Evolutionary conservation across 1,140 invertebrate genomes (phyloP), one percentile per base, ranked within the genome.

Genomic region (Penaeus japonicus): DNA sequence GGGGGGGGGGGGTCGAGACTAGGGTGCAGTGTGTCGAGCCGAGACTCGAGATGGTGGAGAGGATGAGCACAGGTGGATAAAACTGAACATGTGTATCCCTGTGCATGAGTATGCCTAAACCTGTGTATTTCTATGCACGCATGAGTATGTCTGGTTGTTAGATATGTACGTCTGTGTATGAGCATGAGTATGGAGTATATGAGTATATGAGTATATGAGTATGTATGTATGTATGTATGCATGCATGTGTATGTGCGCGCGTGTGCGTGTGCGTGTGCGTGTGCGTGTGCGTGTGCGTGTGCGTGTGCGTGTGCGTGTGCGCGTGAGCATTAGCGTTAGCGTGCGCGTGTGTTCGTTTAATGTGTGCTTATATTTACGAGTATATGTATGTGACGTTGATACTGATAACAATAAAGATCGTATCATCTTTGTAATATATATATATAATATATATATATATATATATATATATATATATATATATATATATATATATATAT

Each of bases 401-500:
- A 77, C 32, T 27, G 20, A 77, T 77, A 77, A 20, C 20, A 27
- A 77, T 77, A 77, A 27, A 77, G 20, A 77, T 77, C n/a, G 20
- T 24, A 24, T 24, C 35, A 77, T 32, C 24, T 77, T 27, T 77
- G 35, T 77, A 77, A 80, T 54, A 80, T 35, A 80, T 47, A 80
- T 35, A 17, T 27, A 18, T 39, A 17, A 80, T 47, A 81, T 54
- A 15, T 57, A 53, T 24, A 81, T 57, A 81, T n/a, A 4, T 54
- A 81, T 81, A 81, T 54, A 81, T 81, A 53, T 81, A 54, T 54
- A 81, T 57, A 54, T 81, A 54, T 24, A 81, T 20, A 15, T 54
- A 54, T 57, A 81, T 81, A 54, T 81, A 10, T 81, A 81, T 57
- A 81, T 81, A 54, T 27, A 81, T 57, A 81, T 22, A 81, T 81